Percentiles rank a stretch among this genome's conserved stretches.
Conservation (phyloP, 2,888 invertebrate genomes). For the Antheraea assamensis region DNA sequence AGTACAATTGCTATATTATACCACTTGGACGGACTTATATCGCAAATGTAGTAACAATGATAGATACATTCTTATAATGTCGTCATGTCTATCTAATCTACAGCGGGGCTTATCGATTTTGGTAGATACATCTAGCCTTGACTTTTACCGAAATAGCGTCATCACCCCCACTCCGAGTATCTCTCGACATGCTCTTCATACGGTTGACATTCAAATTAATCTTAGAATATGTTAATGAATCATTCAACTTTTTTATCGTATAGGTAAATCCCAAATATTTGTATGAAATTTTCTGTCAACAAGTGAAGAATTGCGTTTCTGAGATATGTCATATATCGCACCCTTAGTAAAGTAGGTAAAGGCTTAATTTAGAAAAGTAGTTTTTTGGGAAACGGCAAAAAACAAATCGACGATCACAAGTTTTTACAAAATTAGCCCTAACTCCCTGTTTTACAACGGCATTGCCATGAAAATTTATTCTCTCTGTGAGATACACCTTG, state of each 20-base stretch:
- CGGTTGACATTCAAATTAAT: neutral
- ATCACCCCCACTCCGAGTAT: neutral
- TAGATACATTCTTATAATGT: neutral
- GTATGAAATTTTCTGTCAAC: neutral
- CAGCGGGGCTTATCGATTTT: neutral
- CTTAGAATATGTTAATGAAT: neutral
- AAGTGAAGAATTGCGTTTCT: neutral
- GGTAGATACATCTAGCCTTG: neutral
- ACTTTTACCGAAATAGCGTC: constrained; percentile 2
- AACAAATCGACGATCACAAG: no score
- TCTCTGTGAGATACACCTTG: no score
- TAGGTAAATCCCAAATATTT: neutral
- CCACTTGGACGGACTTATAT: no score
- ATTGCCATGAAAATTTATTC: no score
- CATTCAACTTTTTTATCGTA: neutral
- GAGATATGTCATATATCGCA: no score
- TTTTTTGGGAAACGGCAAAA: no score
- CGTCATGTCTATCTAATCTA: neutral
- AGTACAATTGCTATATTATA: no score
- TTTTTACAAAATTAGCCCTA: no score
- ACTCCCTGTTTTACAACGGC: no score
- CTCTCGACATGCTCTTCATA: neutral
- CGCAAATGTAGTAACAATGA: neutral
- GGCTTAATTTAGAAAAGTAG: no score
- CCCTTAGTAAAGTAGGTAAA: no score